phyloP scores from a whole-genome alignment of 2,888 invertebrate genomes.

The Tridacna crocea region DNA sequence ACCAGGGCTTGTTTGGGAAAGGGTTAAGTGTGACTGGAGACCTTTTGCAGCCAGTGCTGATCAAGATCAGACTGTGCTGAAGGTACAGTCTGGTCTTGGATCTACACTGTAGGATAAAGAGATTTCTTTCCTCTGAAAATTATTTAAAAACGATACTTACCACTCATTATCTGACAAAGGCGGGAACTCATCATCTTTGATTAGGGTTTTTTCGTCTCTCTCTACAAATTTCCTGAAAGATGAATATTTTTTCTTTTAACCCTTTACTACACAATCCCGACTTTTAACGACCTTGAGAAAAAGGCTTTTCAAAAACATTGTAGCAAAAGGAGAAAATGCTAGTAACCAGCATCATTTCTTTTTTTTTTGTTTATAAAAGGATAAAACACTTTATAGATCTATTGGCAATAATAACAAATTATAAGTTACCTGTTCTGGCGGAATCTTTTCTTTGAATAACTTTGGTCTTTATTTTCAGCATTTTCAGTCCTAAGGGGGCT shows the following conservation, averaged over 20 bases:
- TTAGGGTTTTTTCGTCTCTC: conserved; percentile 1
- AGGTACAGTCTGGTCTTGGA: too few species aligned
- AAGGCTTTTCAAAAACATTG: neutral
- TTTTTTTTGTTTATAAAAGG: neutral
- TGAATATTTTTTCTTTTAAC: too few species aligned
- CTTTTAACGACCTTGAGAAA: too few species aligned
- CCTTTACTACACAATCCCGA: too few species aligned
- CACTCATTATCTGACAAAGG: conserved; percentile 56
- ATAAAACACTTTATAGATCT: too few species aligned
- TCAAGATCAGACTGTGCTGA: too few species aligned
- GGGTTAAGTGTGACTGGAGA: too few species aligned
- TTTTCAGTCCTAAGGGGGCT: conserved; percentile 86
- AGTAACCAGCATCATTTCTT: neutral
- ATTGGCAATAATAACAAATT: too few species aligned
- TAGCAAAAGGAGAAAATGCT: neutral
- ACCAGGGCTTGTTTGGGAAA: too few species aligned
- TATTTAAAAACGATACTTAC: conserved; percentile 3
- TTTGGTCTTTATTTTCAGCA: neutral
- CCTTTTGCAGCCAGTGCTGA: too few species aligned
- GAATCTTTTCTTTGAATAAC: neutral
- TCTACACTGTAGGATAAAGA: too few species aligned
- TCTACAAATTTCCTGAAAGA: conserved; percentile 31
- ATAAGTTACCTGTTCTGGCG: neutral
- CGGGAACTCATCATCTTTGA: conserved; percentile 45
- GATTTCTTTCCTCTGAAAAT: neutral